Base-by-base conservation (phyloP, 1,140 invertebrate species). In the Eufriesea mexicana region DNA sequence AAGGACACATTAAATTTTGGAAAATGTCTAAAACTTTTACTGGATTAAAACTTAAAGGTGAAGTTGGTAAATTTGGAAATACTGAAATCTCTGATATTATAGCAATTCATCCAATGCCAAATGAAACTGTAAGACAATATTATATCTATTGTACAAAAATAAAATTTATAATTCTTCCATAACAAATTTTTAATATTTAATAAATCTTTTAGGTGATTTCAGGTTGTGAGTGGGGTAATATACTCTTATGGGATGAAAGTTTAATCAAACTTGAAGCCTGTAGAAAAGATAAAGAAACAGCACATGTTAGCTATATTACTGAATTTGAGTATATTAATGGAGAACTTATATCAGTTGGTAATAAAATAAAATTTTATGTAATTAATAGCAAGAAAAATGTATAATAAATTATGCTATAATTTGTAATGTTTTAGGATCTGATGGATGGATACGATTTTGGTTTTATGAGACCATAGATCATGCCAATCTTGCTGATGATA, bases 1-100 rank as follows among this genome's bases (percentile, higher is more conserved):
- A 92, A 0, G 96, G 95, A 25, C 98, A 98, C 91, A 98, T 99
- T 77, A 98, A 97, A 95, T 98, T 98, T 94, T 99, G 98, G 98
- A 98, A 98, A 95, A 98, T 98, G 96, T 96, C 96, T 0, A 91
- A 96, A 86, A 98, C 98, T 0, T 98, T 98, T 90, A 98, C 98
- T 0, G 98, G 98, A 5, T 92, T 98, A 0, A 99, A 99, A 92
- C 93, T 99, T 5, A 96, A 98, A 93, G 97, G 97, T 6, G 96
- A 97, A 90, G 91, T 98, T 28, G 98, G 98, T 9, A 95, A 97
- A 91, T 99, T 98, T 94, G 98, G 97, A 2, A 97, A 97, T 94
- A 98, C 97, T 23, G 97, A 98, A 93, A 97, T 98, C 83, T 98
- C 97, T 62, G 97, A 98, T 92, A 97, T 98, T 35, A 95, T 97